A percentile compares a stretch with the other conserved stretches of the same genome.
Conservation (phyloP, 2,888 invertebrate genomes). For the Gastrophysa polygoni region DNA sequence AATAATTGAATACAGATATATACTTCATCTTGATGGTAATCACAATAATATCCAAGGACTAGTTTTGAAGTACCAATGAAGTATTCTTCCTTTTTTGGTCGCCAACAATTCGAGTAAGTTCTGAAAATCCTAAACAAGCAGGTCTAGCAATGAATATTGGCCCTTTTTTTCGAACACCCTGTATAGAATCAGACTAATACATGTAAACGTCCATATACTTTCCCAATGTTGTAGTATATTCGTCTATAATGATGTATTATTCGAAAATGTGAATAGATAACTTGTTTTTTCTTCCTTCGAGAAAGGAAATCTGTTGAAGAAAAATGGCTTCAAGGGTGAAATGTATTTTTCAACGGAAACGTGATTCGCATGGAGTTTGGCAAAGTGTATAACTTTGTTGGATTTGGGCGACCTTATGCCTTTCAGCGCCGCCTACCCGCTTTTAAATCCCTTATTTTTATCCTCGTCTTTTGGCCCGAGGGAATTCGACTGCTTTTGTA, state of each 20-base stretch:
- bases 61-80: constrained; percentile 1
- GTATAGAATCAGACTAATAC: no score
- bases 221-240: no score
- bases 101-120: background rate
- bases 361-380: constrained; percentile 55
- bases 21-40: background rate
- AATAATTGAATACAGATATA: constrained; percentile 4
- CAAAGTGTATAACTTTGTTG: constrained; percentile 58
- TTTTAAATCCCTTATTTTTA: constrained; percentile 26
- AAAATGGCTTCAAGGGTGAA: constrained; percentile 39
- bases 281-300: background rate
- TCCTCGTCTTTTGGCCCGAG: background rate
- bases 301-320: constrained; percentile 28
- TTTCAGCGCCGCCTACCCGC: constrained; percentile 41
- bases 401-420: constrained; percentile 55
- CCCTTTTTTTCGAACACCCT: no score
- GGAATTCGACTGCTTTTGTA: constrained; percentile 12
- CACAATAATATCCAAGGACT: constrained; percentile 3
- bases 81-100: background rate
- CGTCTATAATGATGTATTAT: no score
- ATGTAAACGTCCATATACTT: no score
- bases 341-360: constrained; percentile 55
- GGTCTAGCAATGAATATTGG: no score
- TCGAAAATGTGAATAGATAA: background rate
- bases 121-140: background rate